Conservation (phyloP, 2,113 vertebrate genomes). For the Diadophis punctatus region DNA sequence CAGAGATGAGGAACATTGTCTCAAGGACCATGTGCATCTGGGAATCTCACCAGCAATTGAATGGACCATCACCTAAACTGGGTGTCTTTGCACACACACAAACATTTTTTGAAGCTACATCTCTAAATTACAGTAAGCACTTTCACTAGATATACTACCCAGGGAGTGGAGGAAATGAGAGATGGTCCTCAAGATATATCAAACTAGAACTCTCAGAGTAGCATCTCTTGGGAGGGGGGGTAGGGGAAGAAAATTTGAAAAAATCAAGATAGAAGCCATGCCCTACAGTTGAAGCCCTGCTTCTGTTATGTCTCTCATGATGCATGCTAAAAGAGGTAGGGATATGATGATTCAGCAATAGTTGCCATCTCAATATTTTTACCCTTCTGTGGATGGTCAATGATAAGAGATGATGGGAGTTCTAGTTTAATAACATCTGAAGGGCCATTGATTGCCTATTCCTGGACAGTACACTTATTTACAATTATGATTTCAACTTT, state of each 20-base stretch:
- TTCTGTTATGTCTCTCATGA: background rate
- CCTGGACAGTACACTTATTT: background rate
- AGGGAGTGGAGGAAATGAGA: background rate
- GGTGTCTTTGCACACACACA: background rate
- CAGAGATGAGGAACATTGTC: background rate
- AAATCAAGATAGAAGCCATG: background rate
- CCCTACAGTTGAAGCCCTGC: background rate
- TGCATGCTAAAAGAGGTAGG: background rate
- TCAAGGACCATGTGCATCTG: background rate
- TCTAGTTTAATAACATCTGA: background rate
- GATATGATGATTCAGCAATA: background rate
- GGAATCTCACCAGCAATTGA: background rate
- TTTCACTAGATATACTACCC: background rate
- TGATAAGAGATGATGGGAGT: too few species aligned
- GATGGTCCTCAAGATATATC: background rate
- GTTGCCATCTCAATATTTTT: background rate
- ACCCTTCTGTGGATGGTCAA: background rate
- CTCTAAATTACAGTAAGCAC: background rate
- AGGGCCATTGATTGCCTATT: background rate
- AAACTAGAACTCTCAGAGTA: background rate
- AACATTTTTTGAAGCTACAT: background rate
- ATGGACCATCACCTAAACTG: background rate
- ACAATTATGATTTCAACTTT: background rate
- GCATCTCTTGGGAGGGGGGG: background rate
- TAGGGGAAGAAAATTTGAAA: background rate